Base-by-base conservation (phyloP, 30 jellyfish, hydroid and myxozoan species). In the Aurelia aurita region DNA sequence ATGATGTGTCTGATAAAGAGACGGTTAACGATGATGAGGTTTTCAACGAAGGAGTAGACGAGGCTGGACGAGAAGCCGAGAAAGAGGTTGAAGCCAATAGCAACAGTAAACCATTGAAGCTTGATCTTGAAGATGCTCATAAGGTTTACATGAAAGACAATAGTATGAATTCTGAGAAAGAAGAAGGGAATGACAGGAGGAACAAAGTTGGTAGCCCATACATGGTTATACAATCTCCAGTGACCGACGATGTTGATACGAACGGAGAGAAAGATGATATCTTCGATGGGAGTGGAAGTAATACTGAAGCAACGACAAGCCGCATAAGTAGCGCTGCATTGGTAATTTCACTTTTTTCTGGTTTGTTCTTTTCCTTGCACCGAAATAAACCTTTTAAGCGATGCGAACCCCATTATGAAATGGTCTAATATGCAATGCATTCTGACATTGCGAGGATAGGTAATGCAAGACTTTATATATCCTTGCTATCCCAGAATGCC, bases 171-270 rank as follows among this genome's bases (percentile, higher is more conserved):
- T 39, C 51, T 6, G 81, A 26, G 34, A 58, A 21, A 10, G 77
- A 53, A 1, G 53, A 22, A n/a, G 60, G 22, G 4, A 21, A 27
- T 4, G 79, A 43, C 0, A 64, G 23, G 22, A 34, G 58, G 35
- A 54, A 11, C 1, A 32, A 64, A 44, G 87, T 84, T 58, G 77
- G 82, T 20, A 84, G 93, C 74, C 93, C 93, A n/a, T 71, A 84
- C 63, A 84, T 71, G 87, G 81, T 84, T 13, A 71, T 71, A 13
- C 19, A 59, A 49, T 58, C 93, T 29, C 82, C 87, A 14, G 14
- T 73, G 19, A 63, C 23, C 14, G 92, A 55, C n/a, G 53, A 20
- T 12, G 25, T 18, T 3, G 20, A 25, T 11, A 18, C 47, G 15
- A 64, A 15, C 1, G 26, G 32, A 15, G 79, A 55, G 51, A 39